A percentile compares a stretch with the other conserved stretches of the same genome.
Evolutionary conservation across 2,113 vertebrate species (phyloP).

Genomic region (Platichthys flesus): DNA sequence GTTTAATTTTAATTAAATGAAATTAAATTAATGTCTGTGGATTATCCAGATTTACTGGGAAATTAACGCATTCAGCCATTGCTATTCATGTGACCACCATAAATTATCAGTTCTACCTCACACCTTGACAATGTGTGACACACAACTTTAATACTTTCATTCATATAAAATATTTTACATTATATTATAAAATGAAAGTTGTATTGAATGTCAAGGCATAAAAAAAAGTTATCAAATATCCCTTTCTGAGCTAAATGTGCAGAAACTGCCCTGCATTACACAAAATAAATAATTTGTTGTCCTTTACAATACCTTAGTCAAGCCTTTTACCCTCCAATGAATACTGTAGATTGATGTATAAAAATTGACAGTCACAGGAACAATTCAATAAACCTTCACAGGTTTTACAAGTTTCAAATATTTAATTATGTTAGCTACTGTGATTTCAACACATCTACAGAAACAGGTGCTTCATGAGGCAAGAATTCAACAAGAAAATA

Average conservation of each 20-base stretch:
- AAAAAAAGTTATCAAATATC: background rate
- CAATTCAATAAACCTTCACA: background rate
- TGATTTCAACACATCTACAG: background rate
- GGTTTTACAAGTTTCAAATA: too few species aligned
- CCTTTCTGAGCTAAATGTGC: too few species aligned
- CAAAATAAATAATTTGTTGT: background rate
- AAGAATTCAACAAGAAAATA: background rate
- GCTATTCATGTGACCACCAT: too few species aligned
- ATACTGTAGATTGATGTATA: background rate
- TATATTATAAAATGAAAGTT: background rate
- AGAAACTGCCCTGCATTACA: background rate
- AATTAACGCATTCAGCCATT: too few species aligned
- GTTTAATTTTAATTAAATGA: background rate
- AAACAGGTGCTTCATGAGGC: background rate
- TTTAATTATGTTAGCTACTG: background rate
- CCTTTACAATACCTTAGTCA: background rate
- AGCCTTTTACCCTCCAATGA: background rate
- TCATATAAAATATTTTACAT: too few species aligned
- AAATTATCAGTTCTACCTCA: too few species aligned
- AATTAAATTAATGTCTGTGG: background rate
- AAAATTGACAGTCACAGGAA: background rate
- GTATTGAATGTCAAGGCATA: background rate
- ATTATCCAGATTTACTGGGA: too few species aligned
- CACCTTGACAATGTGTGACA: too few species aligned
- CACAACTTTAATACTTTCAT: too few species aligned